Conservation (phyloP, 2,888 invertebrate species). For the Apamea anceps region DNA sequence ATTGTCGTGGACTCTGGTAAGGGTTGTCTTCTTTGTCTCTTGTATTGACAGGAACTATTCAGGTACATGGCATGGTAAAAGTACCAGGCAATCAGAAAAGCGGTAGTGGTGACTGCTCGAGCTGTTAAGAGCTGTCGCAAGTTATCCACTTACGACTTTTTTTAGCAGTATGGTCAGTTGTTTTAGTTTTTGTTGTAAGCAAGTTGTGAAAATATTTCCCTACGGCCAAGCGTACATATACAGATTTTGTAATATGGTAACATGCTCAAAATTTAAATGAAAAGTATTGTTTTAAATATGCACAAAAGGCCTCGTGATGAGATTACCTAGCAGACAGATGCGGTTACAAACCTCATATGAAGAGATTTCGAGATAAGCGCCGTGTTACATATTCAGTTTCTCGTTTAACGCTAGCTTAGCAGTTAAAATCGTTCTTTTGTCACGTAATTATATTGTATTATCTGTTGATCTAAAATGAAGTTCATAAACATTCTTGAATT, state of each 20-base stretch:
- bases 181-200: background rate
- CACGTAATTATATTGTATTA: conserved; percentile 33
- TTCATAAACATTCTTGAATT: conserved; percentile 16
- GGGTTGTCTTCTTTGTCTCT: background rate
- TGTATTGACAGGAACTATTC: background rate
- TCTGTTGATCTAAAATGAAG: conserved; percentile 30
- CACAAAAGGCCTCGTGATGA: conserved; percentile 1
- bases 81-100: background rate
- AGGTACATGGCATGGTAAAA: background rate
- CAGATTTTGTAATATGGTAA: background rate
- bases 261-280: background rate
- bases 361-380: conserved; percentile 29
- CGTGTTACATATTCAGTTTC: conserved; percentile 36
- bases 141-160: background rate
- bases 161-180: background rate
- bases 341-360: conserved; percentile 2
- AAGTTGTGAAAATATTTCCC: background rate
- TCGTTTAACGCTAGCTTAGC: conserved; percentile 34
- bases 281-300: conserved; percentile 18
- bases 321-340: conserved; percentile 1
- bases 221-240: background rate
- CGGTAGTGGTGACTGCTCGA: background rate
- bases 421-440: conserved; percentile 30
- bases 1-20: background rate
- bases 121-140: too few species aligned